Evolutionary conservation across 2,797 vertebrate genomes (phyloP).

Genomic region (Sebastes itinus): DNA sequence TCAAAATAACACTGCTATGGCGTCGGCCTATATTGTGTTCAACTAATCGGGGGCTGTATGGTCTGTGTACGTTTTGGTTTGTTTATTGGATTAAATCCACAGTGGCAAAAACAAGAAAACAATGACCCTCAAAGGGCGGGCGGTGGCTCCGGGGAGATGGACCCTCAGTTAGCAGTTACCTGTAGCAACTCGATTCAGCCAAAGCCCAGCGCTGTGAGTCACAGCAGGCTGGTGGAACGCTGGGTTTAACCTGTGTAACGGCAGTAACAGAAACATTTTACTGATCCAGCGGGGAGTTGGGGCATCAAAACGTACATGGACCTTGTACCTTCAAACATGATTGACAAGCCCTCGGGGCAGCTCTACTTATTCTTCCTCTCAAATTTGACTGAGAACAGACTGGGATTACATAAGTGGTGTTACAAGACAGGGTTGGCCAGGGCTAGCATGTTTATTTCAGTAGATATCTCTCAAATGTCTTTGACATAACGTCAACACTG

Average conservation of each 20-base stretch:
- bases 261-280: not conserved
- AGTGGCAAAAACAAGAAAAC: not conserved
- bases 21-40: not conserved
- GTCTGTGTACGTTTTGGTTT: not conserved
- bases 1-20: not conserved
- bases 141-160: not conserved
- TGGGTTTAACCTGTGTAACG: too few species aligned
- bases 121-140: not conserved
- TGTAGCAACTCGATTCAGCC: not conserved
- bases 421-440: too few species aligned
- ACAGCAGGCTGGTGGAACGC: not conserved
- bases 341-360: not conserved
- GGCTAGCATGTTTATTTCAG: too few species aligned
- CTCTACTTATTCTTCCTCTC: not conserved
- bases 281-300: not conserved
- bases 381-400: not conserved
- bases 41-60: not conserved
- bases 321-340: not conserved
- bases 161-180: not conserved
- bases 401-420: not conserved
- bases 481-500: too few species aligned
- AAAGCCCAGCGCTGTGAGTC: not conserved
- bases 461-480: too few species aligned
- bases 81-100: not conserved
- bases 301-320: not conserved